Evolutionary conservation across 2,113 vertebrate genomes (phyloP).

Genomic region (Chauna torquata): DNA sequence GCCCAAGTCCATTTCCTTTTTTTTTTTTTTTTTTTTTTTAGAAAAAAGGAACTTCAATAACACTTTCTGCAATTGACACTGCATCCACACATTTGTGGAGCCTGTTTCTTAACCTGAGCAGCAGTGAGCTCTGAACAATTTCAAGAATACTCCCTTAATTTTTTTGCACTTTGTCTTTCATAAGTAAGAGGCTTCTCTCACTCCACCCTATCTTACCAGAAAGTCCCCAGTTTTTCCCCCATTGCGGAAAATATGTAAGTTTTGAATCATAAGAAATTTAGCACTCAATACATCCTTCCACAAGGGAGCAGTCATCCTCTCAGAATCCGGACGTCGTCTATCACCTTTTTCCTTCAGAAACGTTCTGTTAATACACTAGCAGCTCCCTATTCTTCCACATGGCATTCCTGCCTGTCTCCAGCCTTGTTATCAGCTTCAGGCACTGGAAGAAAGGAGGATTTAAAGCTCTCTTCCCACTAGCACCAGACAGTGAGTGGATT

Average conservation of each 20-base stretch:
- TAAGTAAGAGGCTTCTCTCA: not conserved
- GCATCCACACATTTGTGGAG: not conserved
- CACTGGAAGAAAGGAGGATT: not conserved
- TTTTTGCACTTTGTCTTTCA: not conserved
- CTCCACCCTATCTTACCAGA: not conserved
- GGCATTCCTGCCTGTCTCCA: not conserved
- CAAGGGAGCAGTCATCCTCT: not conserved
- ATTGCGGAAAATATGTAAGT: accelerated
- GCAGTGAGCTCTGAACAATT: not conserved
- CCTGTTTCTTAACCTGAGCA: not conserved
- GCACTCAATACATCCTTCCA: not conserved
- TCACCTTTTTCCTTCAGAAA: not conserved
- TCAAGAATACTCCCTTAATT: not conserved
- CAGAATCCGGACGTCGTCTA: not conserved
- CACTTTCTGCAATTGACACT: not conserved
- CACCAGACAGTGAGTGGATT: not conserved
- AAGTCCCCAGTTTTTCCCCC: not conserved
- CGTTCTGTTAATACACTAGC: not conserved
- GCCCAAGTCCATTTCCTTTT: too few relatives aligned
- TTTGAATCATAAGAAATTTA: not conserved
- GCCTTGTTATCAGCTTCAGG: not conserved
- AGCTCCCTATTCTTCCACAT: not conserved
- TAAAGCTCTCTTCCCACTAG: not conserved
- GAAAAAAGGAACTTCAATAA: not conserved
- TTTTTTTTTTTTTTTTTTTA: too few relatives aligned